These are phyloP conservation scores for Agrypnia vestita DNA, from an alignment of 1,140 invertebrate species.

Conservation along the genomic window DNA sequence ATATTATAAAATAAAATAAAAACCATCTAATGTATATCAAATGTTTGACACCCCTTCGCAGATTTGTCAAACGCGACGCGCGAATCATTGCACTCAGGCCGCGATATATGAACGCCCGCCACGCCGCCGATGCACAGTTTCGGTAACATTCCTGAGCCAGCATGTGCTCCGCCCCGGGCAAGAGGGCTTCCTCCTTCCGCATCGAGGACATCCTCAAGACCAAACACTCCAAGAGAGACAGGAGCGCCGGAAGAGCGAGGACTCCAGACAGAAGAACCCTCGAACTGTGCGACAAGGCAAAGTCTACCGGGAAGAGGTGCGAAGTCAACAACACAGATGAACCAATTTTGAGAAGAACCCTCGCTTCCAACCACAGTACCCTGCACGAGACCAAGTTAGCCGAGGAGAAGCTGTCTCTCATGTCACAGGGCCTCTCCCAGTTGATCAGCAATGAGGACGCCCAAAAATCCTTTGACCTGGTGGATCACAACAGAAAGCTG, in stretches of 20 bases:
- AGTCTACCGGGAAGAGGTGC: conserved; percentile 37
- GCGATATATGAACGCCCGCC: conserved; percentile 14
- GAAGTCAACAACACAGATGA: conserved; percentile 26
- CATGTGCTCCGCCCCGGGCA: conserved; percentile 51
- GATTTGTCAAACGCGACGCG: conserved; percentile 16
- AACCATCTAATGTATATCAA: background rate
- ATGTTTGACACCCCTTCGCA: conserved; percentile 1
- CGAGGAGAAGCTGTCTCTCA: background rate
- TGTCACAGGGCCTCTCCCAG: background rate
- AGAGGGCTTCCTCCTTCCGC: conserved; percentile 51
- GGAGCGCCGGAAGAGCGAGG: conserved; percentile 5
- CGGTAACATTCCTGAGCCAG: conserved; percentile 21
- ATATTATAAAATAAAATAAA: too few relatives aligned
- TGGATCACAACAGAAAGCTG: conserved; percentile 11
- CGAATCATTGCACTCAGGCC: background rate
- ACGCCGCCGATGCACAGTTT: conserved; percentile 7
- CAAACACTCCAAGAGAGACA: conserved; percentile 34
- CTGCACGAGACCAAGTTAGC: conserved; percentile 1
- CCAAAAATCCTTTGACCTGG: conserved; percentile 2
- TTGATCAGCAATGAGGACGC: conserved; percentile 20
- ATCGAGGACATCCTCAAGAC: conserved; percentile 57
- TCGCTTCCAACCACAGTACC: background rate
- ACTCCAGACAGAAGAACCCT: conserved; percentile 24
- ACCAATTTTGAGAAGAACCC: conserved; percentile 23
- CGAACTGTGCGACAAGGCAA: conserved; percentile 46